Evolutionary conservation across 1,140 invertebrate genomes (phyloP).

Genomic region (Habropoda laboriosa): DNA sequence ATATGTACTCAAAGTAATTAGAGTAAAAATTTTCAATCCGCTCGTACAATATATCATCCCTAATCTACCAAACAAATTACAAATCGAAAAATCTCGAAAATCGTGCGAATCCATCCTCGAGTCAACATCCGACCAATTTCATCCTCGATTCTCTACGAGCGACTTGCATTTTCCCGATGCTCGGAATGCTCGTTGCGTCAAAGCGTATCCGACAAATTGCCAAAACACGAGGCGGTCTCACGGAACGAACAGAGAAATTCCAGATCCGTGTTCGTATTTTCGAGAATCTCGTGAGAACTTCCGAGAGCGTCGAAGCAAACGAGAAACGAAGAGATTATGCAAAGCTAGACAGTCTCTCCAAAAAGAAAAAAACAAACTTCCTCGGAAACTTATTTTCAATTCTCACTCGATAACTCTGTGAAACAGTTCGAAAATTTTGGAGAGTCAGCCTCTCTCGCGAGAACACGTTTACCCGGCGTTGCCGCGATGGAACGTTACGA

Average conservation of each 20-base stretch:
- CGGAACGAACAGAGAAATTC: background rate
- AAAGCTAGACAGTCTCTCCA: background rate
- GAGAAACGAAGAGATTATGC: background rate
- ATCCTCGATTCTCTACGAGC: too few relatives aligned
- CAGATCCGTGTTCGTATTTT: background rate
- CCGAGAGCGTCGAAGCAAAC: background rate
- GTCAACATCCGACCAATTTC: background rate
- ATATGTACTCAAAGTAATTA: too few relatives aligned
- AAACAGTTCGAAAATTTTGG: background rate
- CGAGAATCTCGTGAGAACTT: background rate
- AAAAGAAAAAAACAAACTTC: constrained; percentile 39
- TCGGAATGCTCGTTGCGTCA: background rate
- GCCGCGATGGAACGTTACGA: constrained; percentile 43
- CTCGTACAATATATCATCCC: too few relatives aligned
- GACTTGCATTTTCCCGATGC: too few relatives aligned
- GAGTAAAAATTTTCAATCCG: too few relatives aligned
- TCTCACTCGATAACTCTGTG: constrained; percentile 6
- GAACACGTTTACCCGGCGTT: constrained; percentile 1
- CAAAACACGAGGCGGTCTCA: background rate
- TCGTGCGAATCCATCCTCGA: too few relatives aligned
- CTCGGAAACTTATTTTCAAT: constrained; percentile 30
- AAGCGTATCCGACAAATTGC: background rate
- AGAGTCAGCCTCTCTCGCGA: background rate
- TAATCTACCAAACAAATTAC: too few relatives aligned
- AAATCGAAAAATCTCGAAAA: too few relatives aligned